A percentile compares a stretch with the other conserved stretches of the same genome.
Conservation (phyloP, 2,113 vertebrate species). For the Chrysochloris asiatica region DNA sequence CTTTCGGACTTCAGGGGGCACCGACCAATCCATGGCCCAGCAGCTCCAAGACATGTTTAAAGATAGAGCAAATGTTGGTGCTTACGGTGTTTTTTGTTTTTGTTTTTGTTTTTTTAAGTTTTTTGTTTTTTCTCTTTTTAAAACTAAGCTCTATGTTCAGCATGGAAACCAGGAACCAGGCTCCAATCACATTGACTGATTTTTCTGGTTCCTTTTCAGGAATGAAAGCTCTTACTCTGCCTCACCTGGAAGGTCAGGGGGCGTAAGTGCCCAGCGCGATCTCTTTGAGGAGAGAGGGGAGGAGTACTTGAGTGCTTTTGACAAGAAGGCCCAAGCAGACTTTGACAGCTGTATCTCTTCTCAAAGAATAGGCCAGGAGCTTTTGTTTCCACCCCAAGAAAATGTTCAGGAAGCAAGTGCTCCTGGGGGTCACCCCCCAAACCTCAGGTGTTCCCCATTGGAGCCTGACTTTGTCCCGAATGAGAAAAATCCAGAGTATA, state of each 20-base stretch:
- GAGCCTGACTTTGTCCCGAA: conserved; percentile 87
- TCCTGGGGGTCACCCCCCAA: conserved; percentile 76
- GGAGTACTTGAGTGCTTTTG: conserved; percentile 88
- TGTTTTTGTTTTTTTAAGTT: neutral
- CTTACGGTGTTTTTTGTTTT: conserved; percentile 38
- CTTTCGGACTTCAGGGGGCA: conserved; percentile 50
- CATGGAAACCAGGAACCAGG: conserved; percentile 66
- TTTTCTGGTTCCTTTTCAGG: conserved; percentile 85
- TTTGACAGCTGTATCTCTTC: conserved; percentile 84
- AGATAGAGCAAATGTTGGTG: conserved; percentile 67
- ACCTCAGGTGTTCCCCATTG: conserved; percentile 84
- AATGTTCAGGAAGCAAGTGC: conserved; percentile 81
- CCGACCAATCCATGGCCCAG: conserved; percentile 34
- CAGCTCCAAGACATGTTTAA: conserved; percentile 59
- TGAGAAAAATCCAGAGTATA: conserved; percentile 87
- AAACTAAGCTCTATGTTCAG: conserved; percentile 69
- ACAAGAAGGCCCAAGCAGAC: conserved; percentile 85
- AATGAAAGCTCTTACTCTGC: conserved; percentile 86
- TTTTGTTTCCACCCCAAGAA: conserved; percentile 87
- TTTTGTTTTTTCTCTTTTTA: conserved; percentile 44
- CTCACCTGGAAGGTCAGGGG: conserved; percentile 82
- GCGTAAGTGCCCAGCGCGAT: conserved; percentile 85
- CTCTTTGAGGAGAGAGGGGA: conserved; percentile 91
- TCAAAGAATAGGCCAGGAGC: conserved; percentile 85
- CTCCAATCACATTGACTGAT: conserved; percentile 76